phyloP scores from a whole-genome alignment of 2,113 vertebrate genomes.

The Theristicus caerulescens region DNA sequence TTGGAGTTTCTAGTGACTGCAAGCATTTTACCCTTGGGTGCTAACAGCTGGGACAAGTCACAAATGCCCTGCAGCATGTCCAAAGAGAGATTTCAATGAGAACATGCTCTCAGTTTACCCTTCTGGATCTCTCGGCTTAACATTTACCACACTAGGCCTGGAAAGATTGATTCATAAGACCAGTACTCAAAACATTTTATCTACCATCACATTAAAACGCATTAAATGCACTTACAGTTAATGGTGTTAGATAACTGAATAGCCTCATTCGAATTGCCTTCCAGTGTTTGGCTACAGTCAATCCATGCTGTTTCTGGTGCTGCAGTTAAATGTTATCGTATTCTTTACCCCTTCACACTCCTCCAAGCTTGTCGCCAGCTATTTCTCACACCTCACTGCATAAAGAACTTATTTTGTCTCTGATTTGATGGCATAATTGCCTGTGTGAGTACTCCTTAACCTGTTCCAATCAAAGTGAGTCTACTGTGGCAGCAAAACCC shows the following conservation, averaged over 20 bases:
- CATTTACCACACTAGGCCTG: not conserved
- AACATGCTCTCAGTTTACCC: not conserved
- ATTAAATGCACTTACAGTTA: not conserved
- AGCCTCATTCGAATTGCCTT: not conserved
- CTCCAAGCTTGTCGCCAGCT: not conserved
- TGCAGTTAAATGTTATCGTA: not conserved
- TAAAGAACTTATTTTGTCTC: not conserved
- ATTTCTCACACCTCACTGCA: not conserved
- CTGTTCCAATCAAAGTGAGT: not conserved
- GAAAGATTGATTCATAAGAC: not conserved
- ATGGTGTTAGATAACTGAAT: not conserved
- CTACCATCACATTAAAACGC: not conserved
- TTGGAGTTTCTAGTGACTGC: not conserved
- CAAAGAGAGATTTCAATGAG: not conserved
- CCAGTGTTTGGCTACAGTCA: not conserved
- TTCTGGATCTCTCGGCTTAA: not conserved
- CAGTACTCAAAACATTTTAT: not conserved
- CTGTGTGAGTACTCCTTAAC: not conserved
- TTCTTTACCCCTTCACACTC: not conserved
- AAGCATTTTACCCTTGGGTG: not conserved
- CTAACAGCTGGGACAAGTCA: not conserved
- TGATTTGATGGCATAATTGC: not conserved
- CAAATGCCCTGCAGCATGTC: not conserved
- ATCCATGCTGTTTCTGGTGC: not conserved
- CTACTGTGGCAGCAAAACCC: not conserved